phyloP scores from a whole-genome alignment of 2,797 vertebrate genomes.

The Paratrypauchen microcephalus region DNA sequence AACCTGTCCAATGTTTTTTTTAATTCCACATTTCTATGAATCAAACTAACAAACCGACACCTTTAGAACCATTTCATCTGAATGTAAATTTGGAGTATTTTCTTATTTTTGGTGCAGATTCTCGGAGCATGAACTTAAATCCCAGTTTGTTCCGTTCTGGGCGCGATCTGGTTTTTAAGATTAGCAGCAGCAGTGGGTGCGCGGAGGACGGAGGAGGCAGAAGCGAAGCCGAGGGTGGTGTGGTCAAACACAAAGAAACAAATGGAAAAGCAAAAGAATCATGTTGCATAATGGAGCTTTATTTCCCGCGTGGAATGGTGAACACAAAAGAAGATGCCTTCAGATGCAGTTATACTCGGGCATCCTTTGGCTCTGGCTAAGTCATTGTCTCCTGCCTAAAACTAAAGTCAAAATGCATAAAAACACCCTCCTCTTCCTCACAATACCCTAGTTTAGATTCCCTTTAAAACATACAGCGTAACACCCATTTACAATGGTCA shows the following conservation, averaged over 20 bases:
- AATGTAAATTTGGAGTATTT: neutral
- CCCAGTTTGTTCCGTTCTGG: neutral
- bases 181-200: slow-evolving; percentile 41
- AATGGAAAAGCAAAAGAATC: slow-evolving; percentile 80
- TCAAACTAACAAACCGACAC: too few species aligned
- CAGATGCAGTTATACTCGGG: slow-evolving; percentile 83
- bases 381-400: slow-evolving; percentile 86
- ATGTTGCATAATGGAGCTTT: slow-evolving; percentile 86
- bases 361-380: slow-evolving; percentile 82
- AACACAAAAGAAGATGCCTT: slow-evolving; percentile 84
- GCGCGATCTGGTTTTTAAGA: neutral
- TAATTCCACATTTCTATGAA: too few species aligned
- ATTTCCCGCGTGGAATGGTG: slow-evolving; percentile 86
- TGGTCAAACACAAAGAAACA: slow-evolving; percentile 63
- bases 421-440: slow-evolving; percentile 71
- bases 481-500: slow-evolving; percentile 96
- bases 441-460: slow-evolving; percentile 84
- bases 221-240: slow-evolving; percentile 33
- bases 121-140: neutral
- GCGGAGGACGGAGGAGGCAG: slow-evolving; percentile 38
- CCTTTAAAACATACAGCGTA: slow-evolving; percentile 94
- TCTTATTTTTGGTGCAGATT: neutral
- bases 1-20: too few species aligned
- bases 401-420: slow-evolving; percentile 86
- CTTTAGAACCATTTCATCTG: neutral